Conservation (phyloP, 2,797 vertebrate species). For the Discoglossus pictus region DNA sequence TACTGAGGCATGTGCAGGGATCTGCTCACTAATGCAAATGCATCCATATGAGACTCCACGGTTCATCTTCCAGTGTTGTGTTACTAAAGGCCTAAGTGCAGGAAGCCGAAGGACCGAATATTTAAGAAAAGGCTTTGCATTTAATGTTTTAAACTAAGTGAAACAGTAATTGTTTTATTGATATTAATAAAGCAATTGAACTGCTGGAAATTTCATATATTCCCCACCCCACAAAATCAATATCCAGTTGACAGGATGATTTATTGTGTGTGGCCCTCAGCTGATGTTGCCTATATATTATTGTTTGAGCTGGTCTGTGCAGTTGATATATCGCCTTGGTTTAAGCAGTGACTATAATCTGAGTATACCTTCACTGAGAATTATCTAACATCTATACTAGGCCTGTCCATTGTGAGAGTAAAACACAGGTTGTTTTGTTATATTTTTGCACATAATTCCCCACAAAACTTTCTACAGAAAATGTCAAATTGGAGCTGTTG, state of each 20-base stretch:
- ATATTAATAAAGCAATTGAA: conserved; percentile 54
- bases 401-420: no score
- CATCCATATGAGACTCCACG: no score
- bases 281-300: conserved; percentile 39
- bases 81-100: neutral
- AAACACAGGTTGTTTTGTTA: no score
- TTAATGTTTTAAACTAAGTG: conserved; percentile 49
- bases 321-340: conserved; percentile 16
- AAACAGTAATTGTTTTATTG: conserved; percentile 36
- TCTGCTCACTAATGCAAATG: no score
- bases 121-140: conserved; percentile 41
- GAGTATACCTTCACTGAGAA: conserved; percentile 15
- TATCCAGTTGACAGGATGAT: conserved; percentile 50
- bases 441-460: no score
- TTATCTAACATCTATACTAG: no score
- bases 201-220: conserved; percentile 48
- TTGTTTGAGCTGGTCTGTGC: conserved; percentile 28
- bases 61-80: no score
- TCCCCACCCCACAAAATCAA: conserved; percentile 45
- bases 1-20: neutral
- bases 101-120: conserved; percentile 5
- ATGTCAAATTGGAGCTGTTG: no score
- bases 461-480: no score
- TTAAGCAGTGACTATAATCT: conserved; percentile 10
- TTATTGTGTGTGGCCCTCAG: conserved; percentile 35